These are phyloP conservation scores for Alitta virens DNA, from an alignment of 2,888 invertebrate species.

Conservation along the genomic window DNA sequence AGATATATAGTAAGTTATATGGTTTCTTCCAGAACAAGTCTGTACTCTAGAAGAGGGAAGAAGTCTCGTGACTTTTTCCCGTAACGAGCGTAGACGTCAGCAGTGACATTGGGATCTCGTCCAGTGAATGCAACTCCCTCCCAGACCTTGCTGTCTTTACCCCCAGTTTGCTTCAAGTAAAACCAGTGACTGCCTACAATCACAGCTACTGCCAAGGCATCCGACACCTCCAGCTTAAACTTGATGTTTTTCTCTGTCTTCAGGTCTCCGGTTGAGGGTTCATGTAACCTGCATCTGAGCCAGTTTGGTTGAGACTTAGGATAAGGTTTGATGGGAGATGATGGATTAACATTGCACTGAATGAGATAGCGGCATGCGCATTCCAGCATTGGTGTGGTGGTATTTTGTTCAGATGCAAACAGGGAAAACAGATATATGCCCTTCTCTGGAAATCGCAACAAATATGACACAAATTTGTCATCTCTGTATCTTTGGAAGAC, in stretches of 20 bases:
- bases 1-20: no score
- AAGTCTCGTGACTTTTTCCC: slow-evolving; percentile 41
- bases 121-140: slow-evolving; percentile 45
- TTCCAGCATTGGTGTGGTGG: slow-evolving; percentile 35
- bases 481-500: slow-evolving; percentile 45
- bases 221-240: slow-evolving; percentile 47
- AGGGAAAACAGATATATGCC: slow-evolving; percentile 51
- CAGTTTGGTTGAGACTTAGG: slow-evolving; percentile 49
- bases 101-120: slow-evolving; percentile 30
- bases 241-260: slow-evolving; percentile 45
- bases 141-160: slow-evolving; percentile 42
- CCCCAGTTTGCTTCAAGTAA: slow-evolving; percentile 41
- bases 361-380: slow-evolving; percentile 49
- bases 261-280: slow-evolving; percentile 50
- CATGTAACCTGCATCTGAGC: slow-evolving; percentile 48
- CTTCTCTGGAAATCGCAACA: slow-evolving; percentile 45
- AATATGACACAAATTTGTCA: slow-evolving; percentile 41
- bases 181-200: slow-evolving; percentile 47
- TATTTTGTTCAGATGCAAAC: slow-evolving; percentile 37
- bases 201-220: slow-evolving; percentile 48
- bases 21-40: slow-evolving; percentile 31
- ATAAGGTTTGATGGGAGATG: slow-evolving; percentile 35
- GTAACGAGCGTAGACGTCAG: slow-evolving; percentile 46
- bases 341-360: slow-evolving; percentile 47
- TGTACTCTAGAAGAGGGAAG: slow-evolving; percentile 47